phyloP scores from a whole-genome alignment of 2,113 vertebrate species.

The Calyptomena viridis region DNA sequence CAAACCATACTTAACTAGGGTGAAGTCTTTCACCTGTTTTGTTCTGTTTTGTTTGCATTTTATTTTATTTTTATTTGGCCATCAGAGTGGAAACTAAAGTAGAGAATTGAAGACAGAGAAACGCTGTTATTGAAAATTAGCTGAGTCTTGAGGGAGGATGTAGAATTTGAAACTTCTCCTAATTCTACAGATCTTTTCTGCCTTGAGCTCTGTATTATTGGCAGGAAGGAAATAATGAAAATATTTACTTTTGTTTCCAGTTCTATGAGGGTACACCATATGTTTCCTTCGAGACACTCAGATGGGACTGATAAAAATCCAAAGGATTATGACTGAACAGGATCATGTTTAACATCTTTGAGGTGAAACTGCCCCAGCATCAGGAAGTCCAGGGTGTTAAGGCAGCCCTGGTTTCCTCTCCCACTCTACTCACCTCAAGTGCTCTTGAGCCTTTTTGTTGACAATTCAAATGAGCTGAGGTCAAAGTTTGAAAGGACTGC shows the following conservation, averaged over 20 bases:
- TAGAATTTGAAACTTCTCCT: neutral
- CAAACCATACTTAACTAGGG: neutral
- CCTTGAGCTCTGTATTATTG: neutral
- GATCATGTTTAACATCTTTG: neutral
- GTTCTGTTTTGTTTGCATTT: neutral
- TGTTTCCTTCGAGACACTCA: neutral
- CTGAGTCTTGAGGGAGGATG: neutral
- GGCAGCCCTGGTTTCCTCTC: neutral
- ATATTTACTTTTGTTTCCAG: neutral
- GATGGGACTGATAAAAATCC: neutral
- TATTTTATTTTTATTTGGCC: neutral
- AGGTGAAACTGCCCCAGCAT: neutral
- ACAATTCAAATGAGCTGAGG: neutral
- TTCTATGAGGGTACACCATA: neutral
- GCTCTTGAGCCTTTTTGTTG: neutral
- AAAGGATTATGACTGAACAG: neutral
- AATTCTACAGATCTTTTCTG: neutral
- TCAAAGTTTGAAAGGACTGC: neutral
- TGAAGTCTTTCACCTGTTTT: neutral
- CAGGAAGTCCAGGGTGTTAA: neutral
- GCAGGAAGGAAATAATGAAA: neutral
- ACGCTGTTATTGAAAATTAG: neutral
- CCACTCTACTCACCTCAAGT: neutral
- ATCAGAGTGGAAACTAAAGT: neutral
- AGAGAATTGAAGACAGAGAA: neutral